These are phyloP conservation scores for Gambusia affinis DNA, from an alignment of 2,113 vertebrate species.

Conservation along the genomic window DNA sequence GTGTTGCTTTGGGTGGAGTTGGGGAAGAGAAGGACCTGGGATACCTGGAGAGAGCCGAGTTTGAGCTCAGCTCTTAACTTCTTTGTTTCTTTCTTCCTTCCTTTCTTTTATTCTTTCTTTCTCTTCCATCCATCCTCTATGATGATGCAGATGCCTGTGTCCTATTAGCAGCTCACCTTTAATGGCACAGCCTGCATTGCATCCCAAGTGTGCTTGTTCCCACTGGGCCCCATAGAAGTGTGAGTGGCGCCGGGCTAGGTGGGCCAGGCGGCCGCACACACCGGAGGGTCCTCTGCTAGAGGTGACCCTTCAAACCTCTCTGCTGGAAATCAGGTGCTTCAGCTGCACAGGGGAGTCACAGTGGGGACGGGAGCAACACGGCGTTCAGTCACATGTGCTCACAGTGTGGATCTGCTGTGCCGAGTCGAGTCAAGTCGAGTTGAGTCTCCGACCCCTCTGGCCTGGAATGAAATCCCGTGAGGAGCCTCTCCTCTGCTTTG, in stretches of 20 bases:
- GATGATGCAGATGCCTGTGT: slow-evolving; percentile 47
- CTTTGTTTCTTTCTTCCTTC: too few species aligned
- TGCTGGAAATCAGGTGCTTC: slow-evolving; percentile 54
- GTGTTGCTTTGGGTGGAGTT: slow-evolving; percentile 27
- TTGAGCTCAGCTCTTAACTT: background rate
- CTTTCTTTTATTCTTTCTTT: background rate
- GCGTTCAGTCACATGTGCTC: slow-evolving; percentile 36
- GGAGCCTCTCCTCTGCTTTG: slow-evolving; percentile 23
- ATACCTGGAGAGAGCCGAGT: slow-evolving; percentile 9
- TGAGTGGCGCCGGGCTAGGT: slow-evolving; percentile 48
- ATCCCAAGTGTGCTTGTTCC: slow-evolving; percentile 59
- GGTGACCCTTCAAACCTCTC: slow-evolving; percentile 63
- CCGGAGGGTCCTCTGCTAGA: slow-evolving; percentile 48
- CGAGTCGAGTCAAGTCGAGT: background rate
- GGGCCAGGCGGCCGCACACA: slow-evolving; percentile 33
- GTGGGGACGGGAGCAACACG: slow-evolving; percentile 10
- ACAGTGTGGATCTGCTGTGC: slow-evolving; percentile 10
- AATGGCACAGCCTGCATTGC: slow-evolving; percentile 51
- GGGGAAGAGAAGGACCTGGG: slow-evolving; percentile 29
- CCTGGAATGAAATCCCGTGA: slow-evolving; percentile 42
- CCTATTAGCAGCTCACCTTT: slow-evolving; percentile 41
- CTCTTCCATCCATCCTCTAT: slow-evolving; percentile 4
- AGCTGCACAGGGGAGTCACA: slow-evolving; percentile 47
- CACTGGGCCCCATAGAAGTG: slow-evolving; percentile 42
- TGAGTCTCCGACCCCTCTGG: slow-evolving; percentile 23